phyloP scores from a whole-genome alignment of 2,888 invertebrate species.

The Spisula subtruncata region DNA sequence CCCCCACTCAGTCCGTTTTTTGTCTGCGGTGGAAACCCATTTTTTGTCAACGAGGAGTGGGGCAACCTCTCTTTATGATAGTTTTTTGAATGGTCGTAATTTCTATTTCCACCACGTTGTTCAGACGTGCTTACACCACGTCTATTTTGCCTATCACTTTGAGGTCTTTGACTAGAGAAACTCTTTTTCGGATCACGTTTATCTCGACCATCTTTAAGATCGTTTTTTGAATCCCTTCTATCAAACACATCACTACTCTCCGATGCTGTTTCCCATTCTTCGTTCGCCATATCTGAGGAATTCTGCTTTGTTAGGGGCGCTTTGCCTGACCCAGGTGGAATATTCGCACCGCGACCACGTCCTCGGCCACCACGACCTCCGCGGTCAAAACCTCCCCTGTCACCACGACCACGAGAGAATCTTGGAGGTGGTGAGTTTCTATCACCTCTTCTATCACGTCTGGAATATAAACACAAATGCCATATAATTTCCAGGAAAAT shows the following conservation, averaged over 20 bases:
- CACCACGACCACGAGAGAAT: constrained; percentile 76
- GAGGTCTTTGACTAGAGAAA: constrained; percentile 87
- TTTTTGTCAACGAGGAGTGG: constrained; percentile 81
- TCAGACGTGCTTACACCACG: constrained; percentile 65
- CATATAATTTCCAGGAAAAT: neutral
- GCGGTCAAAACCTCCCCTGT: constrained; percentile 81
- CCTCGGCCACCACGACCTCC: constrained; percentile 84
- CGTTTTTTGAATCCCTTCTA: constrained; percentile 83
- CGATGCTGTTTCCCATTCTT: constrained; percentile 93
- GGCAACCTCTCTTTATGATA: constrained; percentile 83
- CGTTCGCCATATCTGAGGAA: constrained; percentile 86
- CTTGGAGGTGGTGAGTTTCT: constrained; percentile 82
- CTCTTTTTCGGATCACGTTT: constrained; percentile 85
- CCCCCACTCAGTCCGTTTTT: constrained; percentile 81
- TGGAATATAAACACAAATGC: constrained; percentile 24
- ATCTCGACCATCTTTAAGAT: constrained; percentile 78
- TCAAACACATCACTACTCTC: constrained; percentile 92
- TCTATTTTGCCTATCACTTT: constrained; percentile 85
- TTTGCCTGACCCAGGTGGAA: constrained; percentile 76
- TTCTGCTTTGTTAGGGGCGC: constrained; percentile 86
- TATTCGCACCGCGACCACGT: constrained; percentile 88
- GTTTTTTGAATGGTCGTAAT: constrained; percentile 74
- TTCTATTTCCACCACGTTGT: constrained; percentile 67
- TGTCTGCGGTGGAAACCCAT: constrained; percentile 82
- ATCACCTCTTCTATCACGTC: constrained; percentile 77